A percentile compares a stretch with the other conserved stretches of the same genome.
Evolutionary conservation across 2,113 vertebrate genomes (phyloP).

Genomic region (Pan troglodytes): NHGRI_mPanTro3-v2.1_pri NC_072412.2:61602501-61603000

Average conservation of each 20-base stretch:
- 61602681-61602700: background rate
- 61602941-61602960: conserved; percentile 30
- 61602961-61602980: conserved; percentile 20
- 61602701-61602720: no score
- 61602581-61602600: background rate
- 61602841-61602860: background rate
- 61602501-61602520: background rate
- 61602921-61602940: conserved; percentile 51
- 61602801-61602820: no score
- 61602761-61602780: background rate
- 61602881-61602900: conserved; percentile 6
- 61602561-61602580: background rate
- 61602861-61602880: background rate
- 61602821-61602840: background rate
- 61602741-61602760: background rate
- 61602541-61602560: background rate
- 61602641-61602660: background rate
- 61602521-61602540: background rate
- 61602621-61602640: background rate
- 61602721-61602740: rapidly evolving
- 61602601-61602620: no score
- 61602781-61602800: background rate
- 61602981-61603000: background rate
- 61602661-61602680: background rate
- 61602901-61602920: conserved; percentile 16